phyloP scores from a whole-genome alignment of 1,140 invertebrate species.

The Chironomus tepperi region DNA sequence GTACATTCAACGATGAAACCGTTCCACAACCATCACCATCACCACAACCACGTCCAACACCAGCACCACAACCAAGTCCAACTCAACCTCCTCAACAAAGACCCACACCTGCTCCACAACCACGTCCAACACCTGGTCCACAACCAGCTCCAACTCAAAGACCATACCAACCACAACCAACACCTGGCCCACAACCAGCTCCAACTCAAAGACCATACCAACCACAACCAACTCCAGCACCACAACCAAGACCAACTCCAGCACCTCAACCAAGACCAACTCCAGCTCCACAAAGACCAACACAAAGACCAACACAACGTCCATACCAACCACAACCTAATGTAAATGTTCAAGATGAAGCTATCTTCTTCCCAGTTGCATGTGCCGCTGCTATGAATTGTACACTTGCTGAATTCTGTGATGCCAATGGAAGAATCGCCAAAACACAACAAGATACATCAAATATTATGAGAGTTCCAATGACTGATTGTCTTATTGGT shows the following conservation, averaged over 20 bases:
- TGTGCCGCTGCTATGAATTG: constrained; percentile 32
- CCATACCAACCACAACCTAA: not conserved
- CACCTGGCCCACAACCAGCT: not conserved
- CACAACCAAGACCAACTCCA: not conserved
- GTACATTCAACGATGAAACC: not conserved
- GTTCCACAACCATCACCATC: not conserved
- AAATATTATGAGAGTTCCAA: constrained; percentile 57
- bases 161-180: constrained; percentile 11
- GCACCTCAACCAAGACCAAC: not conserved
- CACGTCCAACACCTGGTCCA: not conserved
- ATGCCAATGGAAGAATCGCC: constrained; percentile 63
- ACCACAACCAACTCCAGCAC: not conserved
- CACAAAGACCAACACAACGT: not conserved
- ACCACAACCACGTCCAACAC: not conserved
- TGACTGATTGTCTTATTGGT: constrained; percentile 60
- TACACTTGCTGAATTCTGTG: constrained; percentile 67
- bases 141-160: not conserved
- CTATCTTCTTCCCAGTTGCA: not conserved
- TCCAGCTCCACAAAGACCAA: not conserved
- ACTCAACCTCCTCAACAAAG: no score
- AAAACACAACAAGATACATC: constrained; percentile 52
- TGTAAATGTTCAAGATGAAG: not conserved
- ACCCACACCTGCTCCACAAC: not conserved
- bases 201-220: not conserved
- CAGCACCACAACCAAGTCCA: not conserved